Base-by-base conservation (phyloP, 2,113 vertebrate genomes). In the Hepsetus odoe region DNA sequence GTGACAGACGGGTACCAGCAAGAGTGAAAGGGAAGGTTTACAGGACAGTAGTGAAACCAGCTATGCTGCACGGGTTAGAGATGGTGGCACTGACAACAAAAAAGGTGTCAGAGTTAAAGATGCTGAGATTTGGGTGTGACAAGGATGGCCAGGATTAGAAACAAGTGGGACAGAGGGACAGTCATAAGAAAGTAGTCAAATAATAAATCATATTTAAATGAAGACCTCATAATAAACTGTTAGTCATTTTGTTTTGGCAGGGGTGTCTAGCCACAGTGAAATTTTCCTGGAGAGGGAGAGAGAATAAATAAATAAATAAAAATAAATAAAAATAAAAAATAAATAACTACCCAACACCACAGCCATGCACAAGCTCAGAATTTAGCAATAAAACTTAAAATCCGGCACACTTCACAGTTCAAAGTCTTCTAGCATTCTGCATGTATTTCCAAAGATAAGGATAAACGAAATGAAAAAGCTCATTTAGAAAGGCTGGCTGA, bases 401-500 rank as follows among this genome's bases (percentile, higher is more conserved):
- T 38, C 18, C 35, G 33, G n/a, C 16, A 1, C 32, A 65, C 61
- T 35, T 38, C 38, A 38, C 22, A 55, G 30, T 38, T 67, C 46
- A n/a, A 38, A 40, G 46, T 30, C n/a, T 55, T 28, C 16, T 55
- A 40, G 49, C 16, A 66, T 38, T 76, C 49, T 65, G 2, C 24
- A 38, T 38, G 24, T 2, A 55, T n/a, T 30, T 66, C 62, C 62
- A 40, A 55, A 11, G 33, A 76, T 55, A 38, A 13, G 12, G 16
- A 70, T n/a, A 62, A 59, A 51, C 20, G 11, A 18, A 42, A 72
- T 35, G 13, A 38, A 38, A 64, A 72, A 55, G 26, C 16, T 40
- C 0, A 53, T 72, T 79, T 72, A 64, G 20, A 51, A 53, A 62
- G 24, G 56, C 33, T 16, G 40, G 22, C 55, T 77, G 13, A 61